A percentile compares a stretch with the other conserved stretches of the same genome.
Evolutionary conservation across 2,797 vertebrate species (phyloP).

Genomic region (Falco peregrinus): DNA sequence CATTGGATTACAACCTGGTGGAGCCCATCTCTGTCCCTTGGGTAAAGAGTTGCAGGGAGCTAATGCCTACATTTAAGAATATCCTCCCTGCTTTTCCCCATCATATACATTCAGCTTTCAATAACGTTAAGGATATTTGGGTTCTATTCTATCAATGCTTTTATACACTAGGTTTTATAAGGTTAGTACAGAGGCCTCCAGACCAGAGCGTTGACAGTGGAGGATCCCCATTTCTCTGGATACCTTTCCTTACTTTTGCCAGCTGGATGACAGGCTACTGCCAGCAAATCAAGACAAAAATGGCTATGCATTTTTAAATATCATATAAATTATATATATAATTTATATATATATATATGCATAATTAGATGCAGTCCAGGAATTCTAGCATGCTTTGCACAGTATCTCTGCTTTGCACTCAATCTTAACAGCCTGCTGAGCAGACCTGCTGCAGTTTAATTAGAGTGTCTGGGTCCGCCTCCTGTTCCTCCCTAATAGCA

Average conservation of each 20-base stretch:
- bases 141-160: not conserved
- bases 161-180: not conserved
- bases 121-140: not conserved
- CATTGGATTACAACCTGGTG: not conserved
- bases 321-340: no score
- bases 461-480: not conserved
- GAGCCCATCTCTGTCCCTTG: not conserved
- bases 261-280: not conserved
- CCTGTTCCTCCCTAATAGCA: constrained; percentile 36
- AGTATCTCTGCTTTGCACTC: not conserved
- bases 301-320: not conserved
- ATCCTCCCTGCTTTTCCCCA: not conserved
- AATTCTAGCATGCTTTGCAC: not conserved
- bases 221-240: not conserved
- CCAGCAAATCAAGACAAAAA: not conserved
- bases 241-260: not conserved
- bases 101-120: not conserved
- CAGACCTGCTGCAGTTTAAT: constrained; percentile 21
- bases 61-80: not conserved
- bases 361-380: not conserved
- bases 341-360: no score
- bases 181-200: not conserved
- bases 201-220: accelerated
- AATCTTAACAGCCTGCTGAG: not conserved
- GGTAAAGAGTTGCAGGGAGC: not conserved